Conservation (phyloP, 2,113 vertebrate species). For the Heliornis fulica region DNA sequence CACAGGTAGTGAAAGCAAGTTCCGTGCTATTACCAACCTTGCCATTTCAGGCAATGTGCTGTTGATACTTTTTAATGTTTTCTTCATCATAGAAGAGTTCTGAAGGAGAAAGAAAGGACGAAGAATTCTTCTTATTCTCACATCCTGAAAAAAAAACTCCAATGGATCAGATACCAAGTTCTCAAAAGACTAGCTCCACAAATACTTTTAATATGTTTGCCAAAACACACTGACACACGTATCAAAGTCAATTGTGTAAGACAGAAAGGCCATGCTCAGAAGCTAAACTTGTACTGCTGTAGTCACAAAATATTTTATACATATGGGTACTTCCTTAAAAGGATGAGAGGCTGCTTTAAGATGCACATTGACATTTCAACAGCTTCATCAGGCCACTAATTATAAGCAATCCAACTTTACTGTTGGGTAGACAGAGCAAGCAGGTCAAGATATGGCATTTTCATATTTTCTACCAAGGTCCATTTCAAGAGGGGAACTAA, state of each 20-base stretch:
- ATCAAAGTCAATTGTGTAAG: not conserved
- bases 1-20: not conserved
- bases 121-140: slow-evolving; percentile 86
- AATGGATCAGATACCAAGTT: rapidly evolving
- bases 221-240: not conserved
- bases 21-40: slow-evolving; percentile 72
- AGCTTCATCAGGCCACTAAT: not conserved
- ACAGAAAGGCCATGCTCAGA: not conserved
- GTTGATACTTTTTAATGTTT: slow-evolving; percentile 92
- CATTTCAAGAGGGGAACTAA: not conserved
- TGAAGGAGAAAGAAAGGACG: slow-evolving; percentile 96
- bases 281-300: not conserved
- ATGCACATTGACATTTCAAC: not conserved
- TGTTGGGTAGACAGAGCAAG: not conserved
- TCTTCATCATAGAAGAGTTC: slow-evolving; percentile 98
- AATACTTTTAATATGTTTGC: not conserved
- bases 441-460: not conserved
- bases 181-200: not conserved
- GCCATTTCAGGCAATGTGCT: slow-evolving; percentile 91
- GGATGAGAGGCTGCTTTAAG: not conserved
- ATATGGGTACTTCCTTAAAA: not conserved
- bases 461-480: not conserved
- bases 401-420: not conserved
- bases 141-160: slow-evolving; percentile 66
- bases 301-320: not conserved